phyloP scores from a whole-genome alignment of 2,888 invertebrate genomes.

The Cephus sareptanus region DNA sequence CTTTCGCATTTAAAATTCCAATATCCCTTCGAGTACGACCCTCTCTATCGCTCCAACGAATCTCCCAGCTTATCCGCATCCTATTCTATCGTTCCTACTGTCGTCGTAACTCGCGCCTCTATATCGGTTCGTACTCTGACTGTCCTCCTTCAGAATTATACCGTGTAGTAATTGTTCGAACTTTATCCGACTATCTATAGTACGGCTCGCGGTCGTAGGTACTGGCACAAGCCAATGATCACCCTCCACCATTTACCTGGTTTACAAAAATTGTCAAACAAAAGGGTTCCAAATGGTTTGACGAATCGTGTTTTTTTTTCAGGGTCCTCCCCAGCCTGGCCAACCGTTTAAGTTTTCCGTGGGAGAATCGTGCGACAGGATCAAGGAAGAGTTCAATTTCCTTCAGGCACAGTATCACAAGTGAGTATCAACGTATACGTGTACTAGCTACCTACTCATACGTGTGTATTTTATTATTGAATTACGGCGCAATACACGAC shows the following conservation, averaged over 20 bases:
- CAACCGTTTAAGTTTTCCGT: constrained; percentile 96
- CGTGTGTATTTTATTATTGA: not conserved
- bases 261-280: not conserved
- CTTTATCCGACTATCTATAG: not conserved
- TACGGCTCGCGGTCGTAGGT: not conserved
- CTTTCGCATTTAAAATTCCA: not conserved
- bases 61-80: not conserved
- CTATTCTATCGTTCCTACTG: not conserved
- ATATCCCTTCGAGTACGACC: no score
- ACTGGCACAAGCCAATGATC: not conserved
- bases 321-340: constrained; percentile 89
- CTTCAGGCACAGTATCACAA: constrained; percentile 95
- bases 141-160: not conserved
- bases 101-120: not conserved
- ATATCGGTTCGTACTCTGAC: not conserved
- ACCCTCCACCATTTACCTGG: not conserved
- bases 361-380: constrained; percentile 92
- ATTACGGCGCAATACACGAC: not conserved
- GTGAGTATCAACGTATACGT: constrained; percentile 72
- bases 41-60: no score
- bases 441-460: not conserved
- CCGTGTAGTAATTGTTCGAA: not conserved
- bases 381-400: constrained; percentile 96
- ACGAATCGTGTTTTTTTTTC: constrained; percentile 58
- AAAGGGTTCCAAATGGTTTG: not conserved